Percentiles rank a stretch among this genome's conserved stretches.
phyloP scores from a whole-genome alignment of 2,113 vertebrate genomes.

The Pristiophorus japonicus region DNA sequence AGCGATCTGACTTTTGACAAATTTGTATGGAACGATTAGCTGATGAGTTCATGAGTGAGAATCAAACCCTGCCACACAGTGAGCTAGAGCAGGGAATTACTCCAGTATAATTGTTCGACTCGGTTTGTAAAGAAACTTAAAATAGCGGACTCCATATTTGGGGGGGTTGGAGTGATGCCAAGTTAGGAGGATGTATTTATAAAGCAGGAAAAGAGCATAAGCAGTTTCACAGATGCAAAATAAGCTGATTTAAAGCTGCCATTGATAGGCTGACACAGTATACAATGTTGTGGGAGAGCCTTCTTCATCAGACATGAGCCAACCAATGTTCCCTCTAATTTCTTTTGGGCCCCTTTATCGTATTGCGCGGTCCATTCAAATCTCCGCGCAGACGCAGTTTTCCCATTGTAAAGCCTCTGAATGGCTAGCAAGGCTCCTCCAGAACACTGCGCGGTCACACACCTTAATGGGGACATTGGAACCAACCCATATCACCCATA shows the following conservation, averaged over 20 bases:
- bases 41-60: background rate
- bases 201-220: background rate
- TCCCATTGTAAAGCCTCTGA: too few relatives aligned
- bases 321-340: too few relatives aligned
- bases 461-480: too few relatives aligned
- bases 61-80: background rate
- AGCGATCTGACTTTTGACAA: background rate
- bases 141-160: background rate
- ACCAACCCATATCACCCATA: too few relatives aligned
- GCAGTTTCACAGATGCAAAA: background rate
- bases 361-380: too few relatives aligned
- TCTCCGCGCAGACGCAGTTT: too few relatives aligned
- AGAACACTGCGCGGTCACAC: too few relatives aligned
- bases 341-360: too few relatives aligned
- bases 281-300: background rate
- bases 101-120: background rate
- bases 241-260: background rate
- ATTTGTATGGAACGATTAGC: background rate
- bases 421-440: too few relatives aligned
- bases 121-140: background rate
- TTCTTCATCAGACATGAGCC: background rate
- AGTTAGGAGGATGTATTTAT: background rate
- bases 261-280: background rate
- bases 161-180: background rate
- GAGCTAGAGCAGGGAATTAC: background rate